A percentile compares a stretch with the other conserved stretches of the same genome.
Conservation (phyloP, 2,888 invertebrate species). For the Serripes groenlandicus region DNA sequence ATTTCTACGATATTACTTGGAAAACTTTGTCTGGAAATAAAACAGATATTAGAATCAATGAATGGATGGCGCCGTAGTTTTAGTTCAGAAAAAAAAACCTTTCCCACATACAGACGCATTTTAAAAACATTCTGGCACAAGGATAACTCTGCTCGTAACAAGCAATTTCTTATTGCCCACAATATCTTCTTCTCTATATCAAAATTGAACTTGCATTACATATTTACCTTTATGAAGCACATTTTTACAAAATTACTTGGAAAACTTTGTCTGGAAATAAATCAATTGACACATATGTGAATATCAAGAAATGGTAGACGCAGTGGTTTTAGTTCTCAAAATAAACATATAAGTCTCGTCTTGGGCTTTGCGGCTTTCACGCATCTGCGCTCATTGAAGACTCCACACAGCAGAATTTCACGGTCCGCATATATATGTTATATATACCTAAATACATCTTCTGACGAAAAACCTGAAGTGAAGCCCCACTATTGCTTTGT, state of each 20-base stretch:
- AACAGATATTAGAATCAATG: not conserved
- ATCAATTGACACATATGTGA: too few species aligned
- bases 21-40: conserved; percentile 59
- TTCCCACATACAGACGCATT: not conserved
- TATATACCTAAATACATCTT: too few species aligned
- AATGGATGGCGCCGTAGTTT: not conserved
- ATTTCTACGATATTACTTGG: conserved; percentile 61
- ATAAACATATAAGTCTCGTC: too few species aligned
- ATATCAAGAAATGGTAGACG: not conserved
- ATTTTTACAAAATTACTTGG: conserved; percentile 61
- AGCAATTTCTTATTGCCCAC: not conserved
- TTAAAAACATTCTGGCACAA: not conserved
- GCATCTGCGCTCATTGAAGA: too few species aligned
- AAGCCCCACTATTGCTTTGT: too few species aligned
- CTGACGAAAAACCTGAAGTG: too few species aligned
- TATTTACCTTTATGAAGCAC: conserved; percentile 63
- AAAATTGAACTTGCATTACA: too few species aligned
- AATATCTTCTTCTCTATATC: too few species aligned
- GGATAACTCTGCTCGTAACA: not conserved
- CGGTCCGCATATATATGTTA: too few species aligned
- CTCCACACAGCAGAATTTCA: too few species aligned
- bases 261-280: conserved; percentile 59
- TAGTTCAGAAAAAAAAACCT: not conserved
- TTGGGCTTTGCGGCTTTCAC: too few species aligned
- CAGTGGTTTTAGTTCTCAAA: not conserved